A percentile compares a stretch with the other conserved stretches of the same genome.
phyloP scores from a whole-genome alignment of 2,113 vertebrate species.

The Conger conger region DNA sequence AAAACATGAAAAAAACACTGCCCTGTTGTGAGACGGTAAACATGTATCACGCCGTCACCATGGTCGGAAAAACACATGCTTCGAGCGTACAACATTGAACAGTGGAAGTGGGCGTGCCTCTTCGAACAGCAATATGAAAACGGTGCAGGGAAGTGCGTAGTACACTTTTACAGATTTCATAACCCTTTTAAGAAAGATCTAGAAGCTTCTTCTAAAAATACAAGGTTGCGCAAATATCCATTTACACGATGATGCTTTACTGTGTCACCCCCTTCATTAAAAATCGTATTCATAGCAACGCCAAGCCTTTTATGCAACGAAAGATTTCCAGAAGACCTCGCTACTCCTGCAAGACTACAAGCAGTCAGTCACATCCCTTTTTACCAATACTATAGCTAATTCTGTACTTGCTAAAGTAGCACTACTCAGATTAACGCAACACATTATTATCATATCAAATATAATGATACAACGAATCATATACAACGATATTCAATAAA shows the following conservation, averaged over 20 bases:
- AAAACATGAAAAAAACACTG: slow-evolving; percentile 1
- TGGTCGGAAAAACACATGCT: slow-evolving; percentile 29
- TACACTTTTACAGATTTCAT: slow-evolving; percentile 57
- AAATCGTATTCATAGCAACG: neutral
- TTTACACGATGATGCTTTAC: neutral
- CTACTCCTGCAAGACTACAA: slow-evolving; percentile 6
- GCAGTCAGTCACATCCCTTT: slow-evolving; percentile 9
- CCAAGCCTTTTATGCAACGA: slow-evolving; percentile 17
- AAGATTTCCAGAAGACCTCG: slow-evolving; percentile 15
- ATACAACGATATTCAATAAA: slow-evolving; percentile 4
- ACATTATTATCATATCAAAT: neutral
- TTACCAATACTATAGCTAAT: neutral
- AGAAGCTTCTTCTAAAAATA: neutral
- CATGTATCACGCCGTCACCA: slow-evolving; percentile 1
- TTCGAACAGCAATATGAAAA: slow-evolving; percentile 49
- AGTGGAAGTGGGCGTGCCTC: slow-evolving; percentile 73
- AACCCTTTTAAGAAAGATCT: slow-evolving; percentile 21
- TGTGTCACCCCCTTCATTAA: neutral
- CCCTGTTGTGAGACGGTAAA: neutral
- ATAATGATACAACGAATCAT: neutral
- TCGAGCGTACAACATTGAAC: slow-evolving; percentile 44
- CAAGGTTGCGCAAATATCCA: neutral
- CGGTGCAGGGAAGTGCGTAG: slow-evolving; percentile 72
- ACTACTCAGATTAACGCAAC: neutral
- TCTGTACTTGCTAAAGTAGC: slow-evolving; percentile 4